Conservation (phyloP, 2,888 invertebrate species). For the Sturmia bella region DNA sequence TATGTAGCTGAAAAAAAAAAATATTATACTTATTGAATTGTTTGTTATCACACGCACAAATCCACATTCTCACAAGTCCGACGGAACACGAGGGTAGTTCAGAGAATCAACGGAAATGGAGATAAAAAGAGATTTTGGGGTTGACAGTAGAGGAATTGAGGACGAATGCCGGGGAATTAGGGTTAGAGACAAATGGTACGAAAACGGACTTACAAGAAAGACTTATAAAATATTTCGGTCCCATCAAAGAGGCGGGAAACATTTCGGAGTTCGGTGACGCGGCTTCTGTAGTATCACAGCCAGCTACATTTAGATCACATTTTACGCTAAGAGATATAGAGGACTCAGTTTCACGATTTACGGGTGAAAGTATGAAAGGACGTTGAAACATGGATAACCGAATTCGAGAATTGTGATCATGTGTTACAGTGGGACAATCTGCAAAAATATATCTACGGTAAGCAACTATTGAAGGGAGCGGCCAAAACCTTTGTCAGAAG, state of each 20-base stretch:
- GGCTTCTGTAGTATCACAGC: neutral
- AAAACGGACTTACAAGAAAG: slow-evolving; percentile 40
- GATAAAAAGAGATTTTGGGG: neutral
- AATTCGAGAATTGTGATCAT: neutral
- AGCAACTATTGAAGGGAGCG: slow-evolving; percentile 59
- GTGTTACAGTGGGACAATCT: slow-evolving; percentile 45
- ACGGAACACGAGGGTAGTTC: no score
- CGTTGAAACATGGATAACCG: neutral
- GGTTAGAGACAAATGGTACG: neutral
- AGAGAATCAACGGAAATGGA: no score
- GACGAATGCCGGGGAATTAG: slow-evolving; percentile 3
- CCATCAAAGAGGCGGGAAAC: neutral
- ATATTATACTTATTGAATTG: no score
- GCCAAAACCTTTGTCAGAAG: slow-evolving; percentile 60
- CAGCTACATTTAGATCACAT: neutral
- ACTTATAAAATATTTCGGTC: slow-evolving; percentile 17
- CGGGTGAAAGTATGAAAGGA: neutral
- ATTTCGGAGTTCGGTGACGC: neutral
- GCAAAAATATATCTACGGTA: slow-evolving; percentile 59
- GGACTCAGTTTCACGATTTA: slow-evolving; percentile 19
- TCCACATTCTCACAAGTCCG: no score
- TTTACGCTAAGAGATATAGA: slow-evolving; percentile 15
- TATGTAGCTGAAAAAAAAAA: no score
- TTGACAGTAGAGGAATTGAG: slow-evolving; percentile 46
- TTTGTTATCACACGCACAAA: no score